Evolutionary conservation across 1,140 invertebrate species (phyloP).

Genomic region (Formica exsecta): DNA sequence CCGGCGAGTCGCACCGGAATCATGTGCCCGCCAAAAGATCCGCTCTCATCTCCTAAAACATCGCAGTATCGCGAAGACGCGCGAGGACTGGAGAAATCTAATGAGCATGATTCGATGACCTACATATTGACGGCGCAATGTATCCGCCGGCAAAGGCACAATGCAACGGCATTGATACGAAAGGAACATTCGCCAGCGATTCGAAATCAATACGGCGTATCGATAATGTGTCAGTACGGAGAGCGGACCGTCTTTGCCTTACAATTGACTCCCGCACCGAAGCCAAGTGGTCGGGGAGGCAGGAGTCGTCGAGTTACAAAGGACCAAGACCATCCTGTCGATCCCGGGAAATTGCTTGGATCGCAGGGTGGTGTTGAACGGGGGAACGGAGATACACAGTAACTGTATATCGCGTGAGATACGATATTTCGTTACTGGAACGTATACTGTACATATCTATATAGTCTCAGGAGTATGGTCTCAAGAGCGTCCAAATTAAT

Average conservation of each 20-base stretch:
- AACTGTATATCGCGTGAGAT: slow-evolving; percentile 27
- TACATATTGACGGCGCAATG: slow-evolving; percentile 59
- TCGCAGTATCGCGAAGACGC: neutral
- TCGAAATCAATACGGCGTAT: slow-evolving; percentile 71
- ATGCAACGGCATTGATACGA: slow-evolving; percentile 54
- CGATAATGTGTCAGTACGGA: slow-evolving; percentile 69
- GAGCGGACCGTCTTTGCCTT: slow-evolving; percentile 40
- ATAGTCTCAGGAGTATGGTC: too few species aligned
- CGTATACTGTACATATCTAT: neutral
- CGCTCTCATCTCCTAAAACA: neutral
- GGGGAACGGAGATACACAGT: neutral
- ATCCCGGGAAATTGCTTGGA: slow-evolving; percentile 38
- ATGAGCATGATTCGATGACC: slow-evolving; percentile 71
- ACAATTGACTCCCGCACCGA: slow-evolving; percentile 64
- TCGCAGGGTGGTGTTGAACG: slow-evolving; percentile 9
- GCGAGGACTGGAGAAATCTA: slow-evolving; percentile 18
- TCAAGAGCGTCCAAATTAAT: slow-evolving; percentile 9
- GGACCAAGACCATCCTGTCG: slow-evolving; percentile 30
- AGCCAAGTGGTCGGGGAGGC: slow-evolving; percentile 42
- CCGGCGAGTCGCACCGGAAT: slow-evolving; percentile 22
- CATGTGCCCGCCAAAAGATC: slow-evolving; percentile 1
- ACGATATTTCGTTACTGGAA: neutral
- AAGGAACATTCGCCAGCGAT: slow-evolving; percentile 58
- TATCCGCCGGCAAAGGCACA: slow-evolving; percentile 46
- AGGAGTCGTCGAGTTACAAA: slow-evolving; percentile 37